A percentile compares a stretch with the other conserved stretches of the same genome.
These are phyloP conservation scores for Rhodophaea formosa DNA, from an alignment of 2,888 invertebrate genomes.

Conservation along the genomic window DNA sequence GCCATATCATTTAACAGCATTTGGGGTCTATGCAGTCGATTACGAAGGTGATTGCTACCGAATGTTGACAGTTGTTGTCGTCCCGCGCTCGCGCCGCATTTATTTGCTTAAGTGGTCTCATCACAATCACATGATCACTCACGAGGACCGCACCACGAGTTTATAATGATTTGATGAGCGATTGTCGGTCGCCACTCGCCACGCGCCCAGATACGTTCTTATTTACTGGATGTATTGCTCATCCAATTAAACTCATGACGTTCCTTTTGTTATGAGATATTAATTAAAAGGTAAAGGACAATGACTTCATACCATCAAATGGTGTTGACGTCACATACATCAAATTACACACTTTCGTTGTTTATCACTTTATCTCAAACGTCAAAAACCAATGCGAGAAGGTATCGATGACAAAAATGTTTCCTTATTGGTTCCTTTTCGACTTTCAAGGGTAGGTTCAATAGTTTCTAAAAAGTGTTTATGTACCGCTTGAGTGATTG, in stretches of 20 bases:
- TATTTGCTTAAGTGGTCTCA: conserved; percentile 79
- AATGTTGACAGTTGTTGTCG: conserved; percentile 55
- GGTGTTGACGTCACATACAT: not conserved
- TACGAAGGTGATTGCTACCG: conserved; percentile 24
- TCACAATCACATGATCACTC: conserved; percentile 75
- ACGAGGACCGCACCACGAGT: conserved; percentile 69
- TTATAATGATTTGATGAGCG: conserved; percentile 58
- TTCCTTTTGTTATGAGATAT: conserved; percentile 43
- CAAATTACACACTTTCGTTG: not conserved
- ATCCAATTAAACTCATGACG: conserved; percentile 48
- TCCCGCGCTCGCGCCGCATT: conserved; percentile 55
- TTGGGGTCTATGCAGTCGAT: conserved; percentile 5
- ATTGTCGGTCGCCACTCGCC: conserved; percentile 43
- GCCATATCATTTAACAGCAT: conserved; percentile 12
- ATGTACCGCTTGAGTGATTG: no score
- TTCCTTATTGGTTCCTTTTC: no score
- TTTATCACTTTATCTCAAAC: no score
- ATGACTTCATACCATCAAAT: conserved; percentile 37
- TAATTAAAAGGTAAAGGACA: conserved; percentile 56
- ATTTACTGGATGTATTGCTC: conserved; percentile 55
- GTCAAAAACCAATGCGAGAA: no score
- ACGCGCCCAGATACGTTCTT: conserved; percentile 49
- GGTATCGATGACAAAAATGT: no score
- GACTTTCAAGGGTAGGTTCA: no score
- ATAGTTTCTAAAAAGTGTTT: no score